Evolutionary conservation across 2,888 invertebrate genomes (phyloP).

Genomic region (Cheilosia scutellata): DNA sequence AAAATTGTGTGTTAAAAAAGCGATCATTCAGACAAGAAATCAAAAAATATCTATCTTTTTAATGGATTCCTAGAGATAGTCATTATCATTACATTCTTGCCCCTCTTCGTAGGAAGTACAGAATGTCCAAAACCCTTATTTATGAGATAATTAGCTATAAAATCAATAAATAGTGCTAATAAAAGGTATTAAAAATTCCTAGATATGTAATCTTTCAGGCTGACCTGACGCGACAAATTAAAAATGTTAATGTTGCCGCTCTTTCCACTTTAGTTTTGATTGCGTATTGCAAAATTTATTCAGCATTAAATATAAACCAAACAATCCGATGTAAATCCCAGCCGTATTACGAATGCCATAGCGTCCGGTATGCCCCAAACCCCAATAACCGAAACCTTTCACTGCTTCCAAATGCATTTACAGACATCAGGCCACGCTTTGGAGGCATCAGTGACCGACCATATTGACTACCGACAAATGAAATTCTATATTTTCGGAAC

Average conservation of each 20-base stretch:
- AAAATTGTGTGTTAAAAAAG: too few species aligned
- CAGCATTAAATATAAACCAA: slow-evolving; percentile 65
- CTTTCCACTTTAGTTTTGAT: slow-evolving; percentile 1
- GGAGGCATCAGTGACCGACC: slow-evolving; percentile 6
- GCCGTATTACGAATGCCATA: slow-evolving; percentile 28
- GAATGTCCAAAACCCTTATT: too few species aligned
- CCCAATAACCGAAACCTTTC: not conserved
- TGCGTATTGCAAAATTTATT: slow-evolving; percentile 34
- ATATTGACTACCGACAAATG: slow-evolving; percentile 44
- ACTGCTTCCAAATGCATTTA: slow-evolving; percentile 37
- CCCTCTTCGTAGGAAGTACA: too few species aligned
- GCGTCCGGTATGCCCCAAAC: slow-evolving; percentile 25
- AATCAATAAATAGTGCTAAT: too few species aligned
- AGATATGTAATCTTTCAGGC: slow-evolving; percentile 32
- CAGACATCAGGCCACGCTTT: slow-evolving; percentile 19
- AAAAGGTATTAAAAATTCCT: too few species aligned
- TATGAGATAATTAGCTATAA: too few species aligned
- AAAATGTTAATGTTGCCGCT: not conserved
- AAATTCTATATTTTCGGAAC: slow-evolving; percentile 37
- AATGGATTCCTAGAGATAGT: too few species aligned
- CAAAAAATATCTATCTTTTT: too few species aligned
- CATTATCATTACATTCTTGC: too few species aligned
- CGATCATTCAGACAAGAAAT: too few species aligned
- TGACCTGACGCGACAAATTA: slow-evolving; percentile 6
- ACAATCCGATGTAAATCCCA: slow-evolving; percentile 59